Conservation (phyloP, 2,888 invertebrate genomes). For the Brassicogethes aeneus region DNA sequence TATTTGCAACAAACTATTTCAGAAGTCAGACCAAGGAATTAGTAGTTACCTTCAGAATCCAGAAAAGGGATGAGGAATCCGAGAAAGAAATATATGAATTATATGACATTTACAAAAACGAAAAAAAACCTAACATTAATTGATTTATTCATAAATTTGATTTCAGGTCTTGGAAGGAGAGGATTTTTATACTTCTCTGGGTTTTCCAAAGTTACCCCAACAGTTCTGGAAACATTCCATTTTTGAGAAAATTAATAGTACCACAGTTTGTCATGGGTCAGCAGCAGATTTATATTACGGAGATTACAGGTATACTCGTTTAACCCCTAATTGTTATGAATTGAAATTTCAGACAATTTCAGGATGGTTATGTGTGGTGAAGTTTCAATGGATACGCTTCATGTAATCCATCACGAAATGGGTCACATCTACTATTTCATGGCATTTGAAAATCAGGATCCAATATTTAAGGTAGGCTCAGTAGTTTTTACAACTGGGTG, state of each 20-base stretch:
- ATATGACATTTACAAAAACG: too few species aligned
- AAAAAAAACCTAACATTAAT: too few species aligned
- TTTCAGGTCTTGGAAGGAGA: constrained; percentile 53
- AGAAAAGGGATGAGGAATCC: too few species aligned
- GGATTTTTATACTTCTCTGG: constrained; percentile 59
- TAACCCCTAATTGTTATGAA: not conserved
- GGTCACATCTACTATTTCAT: constrained; percentile 68
- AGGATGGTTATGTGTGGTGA: constrained; percentile 59
- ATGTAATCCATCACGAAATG: constrained; percentile 63
- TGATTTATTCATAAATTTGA: too few species aligned
- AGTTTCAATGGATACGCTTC: constrained; percentile 52
- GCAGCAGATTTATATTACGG: constrained; percentile 63
- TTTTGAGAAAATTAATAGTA: constrained; percentile 37
- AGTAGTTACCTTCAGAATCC: too few species aligned
- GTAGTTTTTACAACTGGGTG: not conserved
- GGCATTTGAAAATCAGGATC: constrained; percentile 55
- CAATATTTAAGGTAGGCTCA: constrained; percentile 50
- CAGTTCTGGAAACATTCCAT: constrained; percentile 55
- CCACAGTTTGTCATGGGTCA: constrained; percentile 57
- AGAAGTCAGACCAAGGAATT: too few species aligned
- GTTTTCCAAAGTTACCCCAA: constrained; percentile 51
- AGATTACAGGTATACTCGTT: constrained; percentile 51
- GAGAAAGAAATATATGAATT: too few species aligned
- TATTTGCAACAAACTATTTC: too few species aligned
- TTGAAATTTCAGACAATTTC: constrained; percentile 22